Conservation (phyloP, 2,113 vertebrate genomes). For the Oreamnos americanus region DNA sequence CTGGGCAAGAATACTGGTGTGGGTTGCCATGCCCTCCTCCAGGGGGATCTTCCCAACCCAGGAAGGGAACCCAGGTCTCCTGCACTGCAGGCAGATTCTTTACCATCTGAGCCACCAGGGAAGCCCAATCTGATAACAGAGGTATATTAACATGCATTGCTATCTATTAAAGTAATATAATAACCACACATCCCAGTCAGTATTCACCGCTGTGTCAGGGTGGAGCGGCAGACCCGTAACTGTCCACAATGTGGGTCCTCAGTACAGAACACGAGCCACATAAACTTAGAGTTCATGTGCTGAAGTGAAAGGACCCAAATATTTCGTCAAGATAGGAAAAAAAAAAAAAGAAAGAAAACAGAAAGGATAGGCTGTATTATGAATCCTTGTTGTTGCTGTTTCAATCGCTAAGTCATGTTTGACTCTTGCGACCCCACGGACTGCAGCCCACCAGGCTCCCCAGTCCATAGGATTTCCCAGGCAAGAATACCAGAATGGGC, state of each 20-base stretch:
- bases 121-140: neutral
- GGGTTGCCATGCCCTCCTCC: neutral
- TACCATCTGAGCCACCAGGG: neutral
- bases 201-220: neutral
- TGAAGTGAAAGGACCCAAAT: neutral
- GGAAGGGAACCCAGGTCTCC: neutral
- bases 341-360: neutral
- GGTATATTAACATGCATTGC: neutral
- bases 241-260: too few species aligned
- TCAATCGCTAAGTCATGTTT: neutral
- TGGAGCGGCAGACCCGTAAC: rapidly evolving
- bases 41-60: neutral
- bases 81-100: neutral
- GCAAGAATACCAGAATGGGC: neutral
- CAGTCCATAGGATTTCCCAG: neutral
- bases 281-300: neutral
- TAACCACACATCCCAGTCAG: neutral
- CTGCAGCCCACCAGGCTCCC: neutral
- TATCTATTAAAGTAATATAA: neutral
- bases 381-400: neutral
- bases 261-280: neutral
- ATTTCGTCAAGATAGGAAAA: neutral
- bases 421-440: rapidly evolving
- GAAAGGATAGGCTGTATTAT: neutral
- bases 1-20: neutral